A percentile compares a stretch with the other conserved stretches of the same genome.
phyloP scores from a whole-genome alignment of 2,888 invertebrate species.

The Octonoba sinensis region DNA sequence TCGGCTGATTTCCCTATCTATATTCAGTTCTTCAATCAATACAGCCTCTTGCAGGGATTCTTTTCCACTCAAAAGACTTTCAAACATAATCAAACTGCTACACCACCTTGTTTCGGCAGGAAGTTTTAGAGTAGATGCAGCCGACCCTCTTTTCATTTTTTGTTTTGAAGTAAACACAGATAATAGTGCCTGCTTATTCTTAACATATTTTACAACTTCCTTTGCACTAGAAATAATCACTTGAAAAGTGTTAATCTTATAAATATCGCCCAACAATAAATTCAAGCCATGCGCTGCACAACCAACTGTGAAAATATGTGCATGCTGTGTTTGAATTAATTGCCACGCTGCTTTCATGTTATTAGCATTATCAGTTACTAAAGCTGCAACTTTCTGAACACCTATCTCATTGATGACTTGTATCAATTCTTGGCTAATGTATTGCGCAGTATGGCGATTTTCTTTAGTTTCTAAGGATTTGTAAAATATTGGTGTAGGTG shows the following conservation, averaged over 20 bases:
- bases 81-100: too few species aligned
- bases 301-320: too few species aligned
- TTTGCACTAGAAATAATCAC: background rate
- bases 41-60: too few species aligned
- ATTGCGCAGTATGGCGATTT: background rate
- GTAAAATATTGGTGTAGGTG: background rate
- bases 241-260: background rate
- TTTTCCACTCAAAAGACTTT: too few species aligned
- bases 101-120: background rate
- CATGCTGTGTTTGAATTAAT: background rate
- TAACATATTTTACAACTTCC: too few species aligned
- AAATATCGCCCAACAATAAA: background rate
- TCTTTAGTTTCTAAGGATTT: conserved; percentile 4
- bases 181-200: too few species aligned
- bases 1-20: background rate
- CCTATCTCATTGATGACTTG: background rate
- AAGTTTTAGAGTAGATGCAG: too few species aligned
- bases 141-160: too few species aligned
- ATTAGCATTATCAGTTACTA: conserved; percentile 10
- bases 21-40: too few species aligned
- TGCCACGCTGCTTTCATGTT: background rate
- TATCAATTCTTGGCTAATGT: background rate
- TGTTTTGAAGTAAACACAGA: too few species aligned
- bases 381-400: background rate
- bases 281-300: background rate